Evolutionary conservation across 2,113 vertebrate genomes (phyloP), one percentile per base, ranked within the genome.

Genomic region (Psettodes erumei): DNA sequence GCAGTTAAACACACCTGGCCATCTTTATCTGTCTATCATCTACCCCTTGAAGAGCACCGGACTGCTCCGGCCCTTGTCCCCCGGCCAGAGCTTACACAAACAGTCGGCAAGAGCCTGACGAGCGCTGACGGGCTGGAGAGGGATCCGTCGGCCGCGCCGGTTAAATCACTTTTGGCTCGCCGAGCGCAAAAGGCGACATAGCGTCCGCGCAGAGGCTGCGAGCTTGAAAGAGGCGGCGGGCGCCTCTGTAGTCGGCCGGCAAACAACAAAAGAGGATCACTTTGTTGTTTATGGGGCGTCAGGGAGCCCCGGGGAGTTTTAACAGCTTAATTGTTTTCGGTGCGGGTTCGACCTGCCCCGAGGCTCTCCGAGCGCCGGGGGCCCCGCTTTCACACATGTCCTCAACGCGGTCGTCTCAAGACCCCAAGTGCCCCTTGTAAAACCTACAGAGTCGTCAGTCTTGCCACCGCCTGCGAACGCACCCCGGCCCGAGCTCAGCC

Each of bases 1-100:
- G 71, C 75, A 86, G 86, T 77, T 85, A 86, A 89, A 83, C 88
- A 91, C 91, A 91, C 89, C 90, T 92, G 89, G 86, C 75, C 76
- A 60, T 82, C 83, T 83, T 88, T 79, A 84, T 88, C 58, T 16
- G 2, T 60, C 58, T 60, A n/a, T 60, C 28, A 61, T 42, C 70
- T 76, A 51, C 48, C 88, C 82, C 58, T n/a, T 16, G 53, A 81
- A 77, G 83, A 71, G 65, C 76, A 71, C 75, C 77, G 54, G 72
- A 84, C 71, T 87, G 55, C 23, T 56, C 59, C 21, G 7, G 69
- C 18, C 55, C 35, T 37, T 35, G 56, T 61, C 47, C 30, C 54
- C 71, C 53, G 71, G 62, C 16, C 62, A 25, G 37, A 27, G 68
- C 73, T 68, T 82, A 59, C 58, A 78, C 67, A 89, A 87, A 87